Base-by-base conservation (phyloP, 2,888 invertebrate genomes). In the Caenorhabditis angaria region DNA sequence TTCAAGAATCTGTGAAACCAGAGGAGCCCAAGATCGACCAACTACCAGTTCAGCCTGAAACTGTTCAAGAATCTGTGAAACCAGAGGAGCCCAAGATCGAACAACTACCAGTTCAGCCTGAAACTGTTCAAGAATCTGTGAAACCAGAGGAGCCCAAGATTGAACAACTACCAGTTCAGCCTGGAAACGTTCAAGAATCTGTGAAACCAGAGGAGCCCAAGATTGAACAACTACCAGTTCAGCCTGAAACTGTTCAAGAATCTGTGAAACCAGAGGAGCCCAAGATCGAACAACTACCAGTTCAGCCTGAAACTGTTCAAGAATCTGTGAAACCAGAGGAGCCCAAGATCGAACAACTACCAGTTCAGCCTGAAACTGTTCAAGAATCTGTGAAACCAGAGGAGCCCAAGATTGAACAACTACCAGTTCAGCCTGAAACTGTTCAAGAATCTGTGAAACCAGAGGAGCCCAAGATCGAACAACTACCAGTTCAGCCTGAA, bases 131-230 rank as follows among this genome's bases (percentile, higher is more conserved):
- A 48, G 47, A 54, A 55, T 28, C 35, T 8, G 25, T 29, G 61
- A 41, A 35, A 32, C 58, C 51, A 25, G 47, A 55, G 28, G 66
- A 66, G 25, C 51, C 56, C 32, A 64, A 62, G 18, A 27, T 54
- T 56, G 66, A 66, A 32, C 48, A 62, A 35, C 61, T 61, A 47
- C 67, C 66, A 61, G 61, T 53, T 32, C 48, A 72, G 47, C 14
- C 53, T 25, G 25, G 32, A 12, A 6, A 41, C 2, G 57, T 32
- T 32, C 8, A 18, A 32, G 58, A 58, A 32, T n/a, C 56, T 56
- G 29, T 22, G n/a, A 35, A 59, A 47, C 59, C 59, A 28, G 54
- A 41, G 41, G 61, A 50, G 28, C 24, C 2, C 14, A 14, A 29
- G 28, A 47, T 20, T 54, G 50, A 50, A 22, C 20, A 47, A 24